A percentile compares a stretch with the other conserved stretches of the same genome.
These are phyloP conservation scores for Tiliqua scincoides DNA, from an alignment of 2,113 vertebrate species.

Conservation along the genomic window DNA sequence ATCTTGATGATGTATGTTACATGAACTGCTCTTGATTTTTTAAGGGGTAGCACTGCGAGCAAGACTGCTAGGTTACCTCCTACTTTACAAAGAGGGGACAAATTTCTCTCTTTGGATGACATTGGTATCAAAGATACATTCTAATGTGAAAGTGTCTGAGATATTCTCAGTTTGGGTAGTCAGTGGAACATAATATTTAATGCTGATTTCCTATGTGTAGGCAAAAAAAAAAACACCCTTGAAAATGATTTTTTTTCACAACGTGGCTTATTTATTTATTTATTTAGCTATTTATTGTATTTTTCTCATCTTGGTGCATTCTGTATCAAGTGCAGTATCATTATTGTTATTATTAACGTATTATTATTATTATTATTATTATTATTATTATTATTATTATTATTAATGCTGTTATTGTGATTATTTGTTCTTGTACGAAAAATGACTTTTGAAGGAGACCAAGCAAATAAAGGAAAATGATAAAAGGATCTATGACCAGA, in stretches of 20 bases:
- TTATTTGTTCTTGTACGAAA: background rate
- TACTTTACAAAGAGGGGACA: background rate
- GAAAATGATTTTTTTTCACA: background rate
- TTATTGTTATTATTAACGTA: background rate
- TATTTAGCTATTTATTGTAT: slow-evolving; percentile 8
- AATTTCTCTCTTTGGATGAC: background rate
- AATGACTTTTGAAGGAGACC: background rate
- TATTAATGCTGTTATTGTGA: background rate
- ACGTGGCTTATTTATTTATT: background rate
- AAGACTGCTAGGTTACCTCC: background rate
- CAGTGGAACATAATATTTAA: background rate
- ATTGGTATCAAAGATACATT: slow-evolving; percentile 6
- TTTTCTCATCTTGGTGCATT: background rate
- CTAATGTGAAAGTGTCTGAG: background rate
- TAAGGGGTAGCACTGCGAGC: no score
- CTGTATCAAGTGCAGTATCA: no score
- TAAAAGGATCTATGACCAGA: no score
- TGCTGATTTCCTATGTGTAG: background rate
- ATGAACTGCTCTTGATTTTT: background rate
- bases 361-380: no score
- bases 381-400: background rate
- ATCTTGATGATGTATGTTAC: background rate
- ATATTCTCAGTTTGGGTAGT: background rate
- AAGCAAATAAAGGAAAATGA: background rate
- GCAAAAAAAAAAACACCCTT: background rate